phyloP scores from a whole-genome alignment of 2,888 invertebrate species.

The Lasioglossum marginatum region DNA sequence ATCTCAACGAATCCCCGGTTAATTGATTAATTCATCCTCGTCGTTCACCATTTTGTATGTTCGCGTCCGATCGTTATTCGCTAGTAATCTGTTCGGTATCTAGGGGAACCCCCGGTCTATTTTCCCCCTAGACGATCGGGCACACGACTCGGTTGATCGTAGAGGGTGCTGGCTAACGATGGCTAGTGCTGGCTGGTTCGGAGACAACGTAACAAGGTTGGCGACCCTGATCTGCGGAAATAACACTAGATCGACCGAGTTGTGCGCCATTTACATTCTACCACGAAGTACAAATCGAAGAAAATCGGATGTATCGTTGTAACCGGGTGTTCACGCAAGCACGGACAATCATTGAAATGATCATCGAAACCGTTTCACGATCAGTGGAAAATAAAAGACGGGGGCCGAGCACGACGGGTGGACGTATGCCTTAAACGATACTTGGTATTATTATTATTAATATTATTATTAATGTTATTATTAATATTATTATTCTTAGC shows the following conservation, averaged over 20 bases:
- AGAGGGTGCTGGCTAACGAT: background rate
- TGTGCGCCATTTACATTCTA: background rate
- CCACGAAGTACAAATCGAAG: constrained; percentile 1
- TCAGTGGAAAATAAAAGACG: constrained; percentile 1
- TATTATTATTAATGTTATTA: constrained; percentile 40
- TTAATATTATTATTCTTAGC: constrained; percentile 46
- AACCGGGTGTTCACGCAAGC: background rate
- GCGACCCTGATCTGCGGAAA: background rate
- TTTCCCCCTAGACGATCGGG: background rate
- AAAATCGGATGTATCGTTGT: constrained; percentile 34
- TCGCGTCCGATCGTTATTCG: constrained; percentile 5
- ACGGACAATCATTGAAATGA: constrained; percentile 12
- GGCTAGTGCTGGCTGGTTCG: background rate
- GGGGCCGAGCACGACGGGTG: constrained; percentile 45
- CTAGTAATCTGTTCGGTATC: background rate
- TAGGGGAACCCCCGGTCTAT: background rate
- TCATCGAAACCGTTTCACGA: constrained; percentile 13
- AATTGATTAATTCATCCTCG: constrained; percentile 30
- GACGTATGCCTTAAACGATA: constrained; percentile 45
- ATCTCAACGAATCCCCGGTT: background rate
- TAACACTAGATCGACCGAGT: background rate
- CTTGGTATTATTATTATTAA: constrained; percentile 29
- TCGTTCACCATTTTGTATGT: constrained; percentile 13
- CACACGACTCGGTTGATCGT: constrained; percentile 16
- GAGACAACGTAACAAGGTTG: background rate